phyloP scores from a whole-genome alignment of 2,797 vertebrate genomes.

The Margarornis squamiger region DNA sequence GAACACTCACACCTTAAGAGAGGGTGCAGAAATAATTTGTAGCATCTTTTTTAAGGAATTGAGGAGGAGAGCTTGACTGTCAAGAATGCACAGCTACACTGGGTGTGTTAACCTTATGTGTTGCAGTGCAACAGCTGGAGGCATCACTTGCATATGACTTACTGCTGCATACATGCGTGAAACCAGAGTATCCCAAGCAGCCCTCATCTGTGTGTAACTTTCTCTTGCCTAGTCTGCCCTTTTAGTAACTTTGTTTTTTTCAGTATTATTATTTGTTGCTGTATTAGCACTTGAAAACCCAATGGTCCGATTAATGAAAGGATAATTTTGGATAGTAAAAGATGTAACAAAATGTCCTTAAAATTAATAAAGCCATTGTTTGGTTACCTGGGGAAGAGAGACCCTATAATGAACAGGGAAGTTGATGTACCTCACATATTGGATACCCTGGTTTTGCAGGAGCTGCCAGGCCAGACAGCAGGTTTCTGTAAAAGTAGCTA shows the following conservation, averaged over 20 bases:
- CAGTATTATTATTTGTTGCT: background rate
- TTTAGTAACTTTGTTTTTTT: background rate
- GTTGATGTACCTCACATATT: accelerated
- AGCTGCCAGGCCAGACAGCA: background rate
- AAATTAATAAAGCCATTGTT: background rate
- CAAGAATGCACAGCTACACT: background rate
- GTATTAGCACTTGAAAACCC: background rate
- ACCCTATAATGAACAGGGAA: accelerated
- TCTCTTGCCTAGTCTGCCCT: background rate
- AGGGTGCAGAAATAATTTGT: background rate
- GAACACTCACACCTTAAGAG: background rate
- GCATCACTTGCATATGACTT: background rate
- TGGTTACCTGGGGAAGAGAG: background rate
- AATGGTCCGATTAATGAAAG: background rate
- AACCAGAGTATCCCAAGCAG: background rate
- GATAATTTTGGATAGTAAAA: background rate
- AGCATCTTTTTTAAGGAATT: background rate
- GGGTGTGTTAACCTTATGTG: background rate
- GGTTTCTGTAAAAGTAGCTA: background rate
- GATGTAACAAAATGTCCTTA: background rate
- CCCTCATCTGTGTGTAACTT: background rate
- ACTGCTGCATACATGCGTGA: background rate
- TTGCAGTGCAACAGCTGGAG: background rate
- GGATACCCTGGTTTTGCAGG: background rate
- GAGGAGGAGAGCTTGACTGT: background rate